Evolutionary conservation across 2,888 invertebrate species (phyloP).

Genomic region (Salticus scenicus): DNA sequence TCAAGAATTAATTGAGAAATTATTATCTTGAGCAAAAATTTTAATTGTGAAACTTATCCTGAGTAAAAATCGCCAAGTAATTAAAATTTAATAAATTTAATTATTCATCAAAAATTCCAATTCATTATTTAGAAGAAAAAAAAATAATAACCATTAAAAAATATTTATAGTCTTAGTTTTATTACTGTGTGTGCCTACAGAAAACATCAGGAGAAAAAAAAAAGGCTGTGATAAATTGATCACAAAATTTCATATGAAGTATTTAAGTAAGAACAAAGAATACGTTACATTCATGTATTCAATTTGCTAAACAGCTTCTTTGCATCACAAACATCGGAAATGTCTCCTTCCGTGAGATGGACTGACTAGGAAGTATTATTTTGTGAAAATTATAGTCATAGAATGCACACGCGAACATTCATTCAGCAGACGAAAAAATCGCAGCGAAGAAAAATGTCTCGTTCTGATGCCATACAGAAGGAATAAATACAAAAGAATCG

Average conservation of each 20-base stretch:
- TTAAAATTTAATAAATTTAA: too few relatives aligned
- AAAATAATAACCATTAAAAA: too few relatives aligned
- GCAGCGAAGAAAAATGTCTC: background rate
- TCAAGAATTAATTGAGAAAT: too few relatives aligned
- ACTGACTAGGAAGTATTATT: constrained; percentile 11
- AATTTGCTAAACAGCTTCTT: background rate
- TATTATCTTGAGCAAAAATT: too few relatives aligned
- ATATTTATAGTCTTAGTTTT: too few relatives aligned
- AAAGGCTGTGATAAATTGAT: too few relatives aligned
- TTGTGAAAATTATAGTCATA: background rate
- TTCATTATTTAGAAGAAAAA: too few relatives aligned
- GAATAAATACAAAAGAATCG: constrained; percentile 3
- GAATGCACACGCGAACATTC: constrained; percentile 16
- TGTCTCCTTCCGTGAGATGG: background rate
- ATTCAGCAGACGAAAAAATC: background rate
- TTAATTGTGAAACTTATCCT: too few relatives aligned
- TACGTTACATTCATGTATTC: background rate
- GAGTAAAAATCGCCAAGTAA: too few relatives aligned
- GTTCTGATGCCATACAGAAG: background rate
- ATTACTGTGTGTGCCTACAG: too few relatives aligned
- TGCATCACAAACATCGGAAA: constrained; percentile 9
- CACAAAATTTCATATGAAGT: background rate
- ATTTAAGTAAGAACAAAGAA: background rate
- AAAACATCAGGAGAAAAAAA: too few relatives aligned
- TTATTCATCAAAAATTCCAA: too few relatives aligned